Conservation (phyloP, 2,797 vertebrate species). For the Crocodylus rhombifer region DNA sequence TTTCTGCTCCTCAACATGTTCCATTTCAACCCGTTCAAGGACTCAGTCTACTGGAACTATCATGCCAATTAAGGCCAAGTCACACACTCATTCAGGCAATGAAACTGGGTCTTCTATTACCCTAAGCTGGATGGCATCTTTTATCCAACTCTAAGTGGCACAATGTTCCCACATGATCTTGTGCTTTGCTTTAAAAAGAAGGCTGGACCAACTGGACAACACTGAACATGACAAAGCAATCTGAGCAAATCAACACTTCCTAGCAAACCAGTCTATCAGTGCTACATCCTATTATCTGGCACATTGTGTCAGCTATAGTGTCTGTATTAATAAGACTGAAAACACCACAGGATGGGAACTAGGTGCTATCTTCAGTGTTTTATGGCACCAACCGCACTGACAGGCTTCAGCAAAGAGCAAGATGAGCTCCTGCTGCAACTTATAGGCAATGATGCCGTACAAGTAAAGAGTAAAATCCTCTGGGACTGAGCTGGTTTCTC, state of each 20-base stretch:
- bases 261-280: neutral
- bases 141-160: neutral
- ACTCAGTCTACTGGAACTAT: neutral
- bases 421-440: neutral
- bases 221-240: neutral
- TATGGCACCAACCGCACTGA: neutral
- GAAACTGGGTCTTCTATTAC: neutral
- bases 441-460: neutral
- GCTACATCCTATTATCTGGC: neutral
- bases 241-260: neutral
- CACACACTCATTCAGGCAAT: neutral
- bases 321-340: neutral
- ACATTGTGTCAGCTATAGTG: neutral
- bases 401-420: neutral
- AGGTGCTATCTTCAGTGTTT: neutral
- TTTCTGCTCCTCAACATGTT: neutral
- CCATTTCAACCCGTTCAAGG: neutral
- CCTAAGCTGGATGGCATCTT: neutral
- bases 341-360: neutral
- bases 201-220: neutral
- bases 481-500: neutral
- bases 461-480: neutral
- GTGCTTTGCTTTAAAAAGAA: neutral
- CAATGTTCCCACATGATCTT: neutral
- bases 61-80: neutral